Conservation (phyloP, 2,797 vertebrate genomes). For the Columba guinea region DNA sequence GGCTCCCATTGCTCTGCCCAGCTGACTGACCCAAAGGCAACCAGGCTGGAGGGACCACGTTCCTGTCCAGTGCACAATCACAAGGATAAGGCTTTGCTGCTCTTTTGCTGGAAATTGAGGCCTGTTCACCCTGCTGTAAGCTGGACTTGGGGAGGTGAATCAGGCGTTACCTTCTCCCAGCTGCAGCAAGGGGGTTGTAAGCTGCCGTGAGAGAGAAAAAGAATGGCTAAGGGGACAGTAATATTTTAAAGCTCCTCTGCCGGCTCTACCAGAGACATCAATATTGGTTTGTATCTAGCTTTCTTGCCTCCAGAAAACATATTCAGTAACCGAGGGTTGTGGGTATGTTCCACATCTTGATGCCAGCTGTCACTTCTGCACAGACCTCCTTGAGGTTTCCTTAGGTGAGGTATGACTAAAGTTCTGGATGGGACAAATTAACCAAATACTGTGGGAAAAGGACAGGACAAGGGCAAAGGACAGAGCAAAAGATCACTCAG, state of each 20-base stretch:
- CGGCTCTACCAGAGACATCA: neutral
- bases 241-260: neutral
- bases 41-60: neutral
- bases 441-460: neutral
- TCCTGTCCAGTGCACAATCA: neutral
- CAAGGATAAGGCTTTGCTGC: neutral
- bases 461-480: neutral
- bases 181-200: neutral
- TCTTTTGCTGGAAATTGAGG: neutral
- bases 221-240: rapidly evolving
- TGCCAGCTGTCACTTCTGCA: neutral
- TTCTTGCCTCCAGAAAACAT: neutral
- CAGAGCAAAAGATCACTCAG: neutral
- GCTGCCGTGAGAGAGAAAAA: neutral
- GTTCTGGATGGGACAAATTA: neutral
- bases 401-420: neutral
- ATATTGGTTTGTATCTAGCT: neutral
- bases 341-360: neutral
- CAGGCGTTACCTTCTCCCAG: neutral
- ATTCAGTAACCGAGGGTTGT: neutral
- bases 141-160: neutral
- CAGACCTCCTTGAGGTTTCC: neutral
- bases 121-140: neutral
- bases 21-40: neutral
- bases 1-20: neutral